Base-by-base conservation (phyloP, 1,140 invertebrate species). In the Neomicropteryx cornuta region DNA sequence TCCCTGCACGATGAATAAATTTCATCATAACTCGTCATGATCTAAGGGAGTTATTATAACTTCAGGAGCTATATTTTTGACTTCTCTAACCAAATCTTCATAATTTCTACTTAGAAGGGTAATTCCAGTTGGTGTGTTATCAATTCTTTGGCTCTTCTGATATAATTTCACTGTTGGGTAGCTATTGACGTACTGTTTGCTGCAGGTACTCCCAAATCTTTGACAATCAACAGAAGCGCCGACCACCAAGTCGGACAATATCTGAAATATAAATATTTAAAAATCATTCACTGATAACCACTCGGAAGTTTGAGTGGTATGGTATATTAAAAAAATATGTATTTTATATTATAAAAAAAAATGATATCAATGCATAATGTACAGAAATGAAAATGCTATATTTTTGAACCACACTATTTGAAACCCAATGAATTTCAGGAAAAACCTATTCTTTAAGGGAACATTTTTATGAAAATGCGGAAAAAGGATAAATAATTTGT, bases 131-230 rank as follows among this genome's bases (percentile, higher is more conserved):
- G 34, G 20, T 1, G 43, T 8, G 10, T 36, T 43, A 41, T 47
- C 2, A 40, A 21, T 13, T 43, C 46, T 18, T 47, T 36, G 13
- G 43, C 30, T 33, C 43, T 39, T 38, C n/a, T 47, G 46, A 33
- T 40, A 47, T n/a, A 47, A 17, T 32, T 45, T 47, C 3, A 47
- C 40, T 11, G 46, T 42, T 10, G 46, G 46, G 31, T 47, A 47
- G 11, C 43, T 43, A 14, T 11, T 16, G 16, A 45, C 43, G 1
- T 38, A 14, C 33, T 47, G 42, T 5, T 37, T 31, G 11, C 34
- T 30, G 23, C 46, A 47, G 11, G 45, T 34, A 17, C 37, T 36
- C 13, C 46, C 46, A 3, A 44, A 42, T 24, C 24, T 44, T 36
- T 44, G 42, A 36, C 46, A 47, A 36, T 47, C 32, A 1, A 47